Evolutionary conservation across 2,113 vertebrate species (phyloP), one percentile per base, ranked within the genome.

Genomic region (Amphilophus citrinellus): DNA sequence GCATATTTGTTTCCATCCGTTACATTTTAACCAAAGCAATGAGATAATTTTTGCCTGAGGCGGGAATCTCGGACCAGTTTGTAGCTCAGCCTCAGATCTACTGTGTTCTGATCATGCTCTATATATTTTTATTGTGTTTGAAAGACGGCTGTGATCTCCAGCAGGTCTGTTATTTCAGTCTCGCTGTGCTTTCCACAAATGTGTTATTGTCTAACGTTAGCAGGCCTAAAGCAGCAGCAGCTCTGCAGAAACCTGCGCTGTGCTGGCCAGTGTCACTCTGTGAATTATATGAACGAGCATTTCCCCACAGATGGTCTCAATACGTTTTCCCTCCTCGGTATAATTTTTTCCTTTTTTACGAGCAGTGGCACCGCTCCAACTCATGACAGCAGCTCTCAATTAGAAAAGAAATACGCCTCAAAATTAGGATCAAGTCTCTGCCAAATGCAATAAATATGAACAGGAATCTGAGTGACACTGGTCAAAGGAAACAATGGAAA

Each of bases 321-420:
- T 86, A 78, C 60, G 18, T 24, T 57, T 59, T 58, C 35, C 61
- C 82, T 86, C 75, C 73, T 63, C 83, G 3, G 60, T 39, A 14
- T 79, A 86, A 82, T 42, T 1, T 63, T 50, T 56, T 84, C 59
- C 3, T 1, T 62, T 80, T 90, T 90, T 85, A 92, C 86, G 35
- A 87, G 86, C 39, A 17, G 35, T 89, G 91, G 91, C 90, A 50
- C 20, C 2, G 27, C 4, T 83, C 89, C 89, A 92, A 22, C 77
- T 30, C 63, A 79, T 80, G 88, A 93, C 89, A 85, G 85, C 88
- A 65, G 89, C 88, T 82, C 84, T 75, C 86, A 85, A 88, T 91
- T 86, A 89, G 56, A 63, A 47, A 8, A 80, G 63, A 87, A 87
- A 78, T 35, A 42, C 0, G 65, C 79, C 32, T 79, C 50, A 4